Evolutionary conservation across 2,888 invertebrate species (phyloP).

Genomic region (Habrosyne pyritoides): DNA sequence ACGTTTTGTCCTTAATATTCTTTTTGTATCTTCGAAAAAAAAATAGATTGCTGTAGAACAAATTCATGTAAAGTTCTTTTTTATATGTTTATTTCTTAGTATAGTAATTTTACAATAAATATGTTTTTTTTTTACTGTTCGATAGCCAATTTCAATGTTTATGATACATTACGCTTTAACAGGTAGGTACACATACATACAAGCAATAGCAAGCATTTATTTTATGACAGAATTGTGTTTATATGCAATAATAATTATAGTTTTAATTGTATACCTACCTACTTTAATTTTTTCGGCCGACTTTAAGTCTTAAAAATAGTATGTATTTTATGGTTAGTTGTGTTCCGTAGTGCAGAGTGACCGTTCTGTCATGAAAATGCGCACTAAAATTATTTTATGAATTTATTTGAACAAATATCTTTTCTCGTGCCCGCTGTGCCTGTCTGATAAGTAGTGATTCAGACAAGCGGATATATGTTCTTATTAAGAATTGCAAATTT

Average conservation of each 20-base stretch:
- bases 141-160: conserved; percentile 40
- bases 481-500: conserved; percentile 44
- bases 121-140: conserved; percentile 44
- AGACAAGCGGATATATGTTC: conserved; percentile 53
- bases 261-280: conserved; percentile 27
- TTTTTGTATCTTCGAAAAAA: conserved; percentile 11
- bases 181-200: conserved; percentile 23
- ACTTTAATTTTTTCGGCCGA: conserved; percentile 34
- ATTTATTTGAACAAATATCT: conserved; percentile 48
- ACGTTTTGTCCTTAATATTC: conserved; percentile 30
- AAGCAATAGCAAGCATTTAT: conserved; percentile 67
- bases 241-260: conserved; percentile 35
- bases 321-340: conserved; percentile 37
- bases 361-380: conserved; percentile 62
- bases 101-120: conserved; percentile 41
- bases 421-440: conserved; percentile 63
- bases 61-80: conserved; percentile 52
- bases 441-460: conserved; percentile 57
- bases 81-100: conserved; percentile 46
- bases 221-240: conserved; percentile 65
- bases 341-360: conserved; percentile 39
- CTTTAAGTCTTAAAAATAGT: conserved; percentile 39
- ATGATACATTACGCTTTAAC: conserved; percentile 18
- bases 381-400: conserved; percentile 44
- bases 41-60: conserved; percentile 42